A percentile compares a stretch with the other conserved stretches of the same genome.
Evolutionary conservation across 92 coral and sea anemone species (phyloP).

Genomic region (Nematostella vectensis): DNA sequence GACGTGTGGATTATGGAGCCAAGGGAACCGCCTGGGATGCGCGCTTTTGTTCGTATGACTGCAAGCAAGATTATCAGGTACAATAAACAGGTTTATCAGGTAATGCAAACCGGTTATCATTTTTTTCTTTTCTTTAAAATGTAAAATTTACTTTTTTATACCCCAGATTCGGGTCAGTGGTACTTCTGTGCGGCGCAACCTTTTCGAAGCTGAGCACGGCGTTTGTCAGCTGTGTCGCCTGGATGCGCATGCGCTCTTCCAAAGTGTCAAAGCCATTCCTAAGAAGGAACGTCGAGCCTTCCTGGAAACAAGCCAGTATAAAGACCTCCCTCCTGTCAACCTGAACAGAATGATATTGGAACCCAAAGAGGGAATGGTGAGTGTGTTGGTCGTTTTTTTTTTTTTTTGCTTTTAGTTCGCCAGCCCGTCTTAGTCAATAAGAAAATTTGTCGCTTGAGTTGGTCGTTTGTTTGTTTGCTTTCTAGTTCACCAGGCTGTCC

Average conservation of each 20-base stretch:
- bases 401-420: too few species aligned
- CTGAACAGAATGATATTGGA: constrained; percentile 81
- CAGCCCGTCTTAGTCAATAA: too few species aligned
- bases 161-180: constrained; percentile 85
- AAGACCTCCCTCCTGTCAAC: constrained; percentile 59
- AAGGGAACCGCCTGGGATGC: constrained; percentile 70
- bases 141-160: too few species aligned
- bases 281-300: constrained; percentile 65
- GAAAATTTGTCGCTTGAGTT: too few species aligned
- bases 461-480: too few species aligned
- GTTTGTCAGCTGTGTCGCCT: constrained; percentile 82
- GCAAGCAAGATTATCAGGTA: constrained; percentile 88
- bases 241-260: constrained; percentile 77
- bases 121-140: too few species aligned
- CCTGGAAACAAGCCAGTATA: constrained; percentile 59
- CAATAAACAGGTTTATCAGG: too few species aligned
- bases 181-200: constrained; percentile 54
- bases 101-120: too few species aligned
- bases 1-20: constrained; percentile 61
- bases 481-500: too few species aligned
- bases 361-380: constrained; percentile 95
- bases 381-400: too few species aligned
- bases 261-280: constrained; percentile 46
- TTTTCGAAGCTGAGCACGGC: constrained; percentile 85
- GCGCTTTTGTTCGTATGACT: constrained; percentile 83